Base-by-base conservation (phyloP, 2,888 invertebrate genomes). In the Diaprepes abbreviatus region DNA sequence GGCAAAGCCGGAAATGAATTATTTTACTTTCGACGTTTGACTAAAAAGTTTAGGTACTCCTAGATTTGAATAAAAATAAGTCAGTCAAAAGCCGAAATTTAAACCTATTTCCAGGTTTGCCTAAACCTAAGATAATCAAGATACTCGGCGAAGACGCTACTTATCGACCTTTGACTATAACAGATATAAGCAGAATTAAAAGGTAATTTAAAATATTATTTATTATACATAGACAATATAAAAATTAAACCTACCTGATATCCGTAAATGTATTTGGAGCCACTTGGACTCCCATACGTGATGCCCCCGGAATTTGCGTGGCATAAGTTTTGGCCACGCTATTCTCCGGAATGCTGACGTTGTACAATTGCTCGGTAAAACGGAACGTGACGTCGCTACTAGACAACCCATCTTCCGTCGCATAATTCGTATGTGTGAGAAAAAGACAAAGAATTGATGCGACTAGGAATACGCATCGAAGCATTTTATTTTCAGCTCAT, bases 271-370 rank as follows among this genome's bases (percentile, higher is more conserved):
- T 75, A 59, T 78, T 77, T 43, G 76, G 76, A 81, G 82, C 77
- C 71, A 92, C 82, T 70, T 84, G 86, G 74, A 97, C 91, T 71
- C 97, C 97, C 88, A 96, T 93, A 76, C 91, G 90, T 64, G 91
- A 90, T 76, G 92, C 91, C 73, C 89, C 90, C 35, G 90, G 88
- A 69, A 88, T 86, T 74, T 92, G 91, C 71, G 87, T 87, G 43
- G 92, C 92, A 85, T 92, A 94, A n/a, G 94, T 94, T 84, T 94
- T 94, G 70, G 94, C 94, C 70, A 94, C 88, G 78, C 94, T 94
- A 87, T 97, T 97, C 85, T 98, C 98, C 66, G 93, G 91, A 79
- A 97, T 93, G 82, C 92, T 92, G 79, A 93, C 93, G 88, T 96
- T 96, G 89, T 96, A 97, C 19, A 88, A 83, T 36, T 88, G 83